Base-by-base conservation (phyloP, 2,113 vertebrate species). In the Alosa alosa region DNA sequence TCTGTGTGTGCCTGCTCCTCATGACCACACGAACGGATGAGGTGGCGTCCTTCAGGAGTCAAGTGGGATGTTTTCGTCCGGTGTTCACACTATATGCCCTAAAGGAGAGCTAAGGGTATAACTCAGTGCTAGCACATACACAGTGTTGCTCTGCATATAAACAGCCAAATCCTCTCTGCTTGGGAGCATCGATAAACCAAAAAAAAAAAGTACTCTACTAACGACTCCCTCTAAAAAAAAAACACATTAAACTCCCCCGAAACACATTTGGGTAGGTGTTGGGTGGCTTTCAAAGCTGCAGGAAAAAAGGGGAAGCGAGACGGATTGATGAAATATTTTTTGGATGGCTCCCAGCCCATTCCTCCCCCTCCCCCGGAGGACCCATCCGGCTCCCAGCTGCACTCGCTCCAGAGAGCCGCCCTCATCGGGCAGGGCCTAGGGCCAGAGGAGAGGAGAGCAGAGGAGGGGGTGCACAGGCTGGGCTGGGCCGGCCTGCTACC, bases 281-380 rank as follows among this genome's bases (percentile, higher is more conserved):
- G 72, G 72, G 36, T 78, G 72, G 64, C n/a, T 39, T 36, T 78
- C 72, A 78, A 39, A 75, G 68, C 22, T 25, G 60, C n/a, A 9
- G 60, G 22, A 36, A 75, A 75, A 75, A 39, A 78, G 5, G 5
- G 2, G 0, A 17, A 36, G 36, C 72, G 15, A 72, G 36, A 36
- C 31, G 72, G 31, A 78, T 78, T 78, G 13, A 39, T 78, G n/a
- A 78, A 39, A 78, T 78, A 78, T 78, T 78, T 75, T 75, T 78
- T 78, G 64, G 72, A 78, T 39, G 72, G 15, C 39, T 41, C 36
- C 72, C 72, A 78, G 72, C 72, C 72, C 72, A 41, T 78, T 36
- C 9, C 25, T 36, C 31, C 25, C 64, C n/a, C 5, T 44, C 41
- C 72, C 72, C 31, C 72, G 4, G 31, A 39, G 36, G 72, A 78